phyloP scores from a whole-genome alignment of 2,888 invertebrate species.

The Platycnemis pennipes region DNA sequence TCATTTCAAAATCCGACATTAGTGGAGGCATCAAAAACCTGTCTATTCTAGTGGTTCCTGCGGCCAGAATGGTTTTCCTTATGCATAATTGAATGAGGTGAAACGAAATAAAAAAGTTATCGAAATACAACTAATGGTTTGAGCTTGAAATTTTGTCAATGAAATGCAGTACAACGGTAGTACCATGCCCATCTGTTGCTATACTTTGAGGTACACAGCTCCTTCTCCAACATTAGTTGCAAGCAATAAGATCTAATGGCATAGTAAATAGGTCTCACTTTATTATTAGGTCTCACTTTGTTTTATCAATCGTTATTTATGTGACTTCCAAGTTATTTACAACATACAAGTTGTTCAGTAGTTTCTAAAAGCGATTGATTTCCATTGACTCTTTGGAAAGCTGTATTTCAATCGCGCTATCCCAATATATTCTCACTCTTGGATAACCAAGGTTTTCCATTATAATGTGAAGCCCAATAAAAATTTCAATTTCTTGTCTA shows the following conservation, averaged over 20 bases:
- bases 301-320: not conserved
- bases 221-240: too few species aligned
- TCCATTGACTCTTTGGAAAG: slow-evolving; percentile 69
- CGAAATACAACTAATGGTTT: too few species aligned
- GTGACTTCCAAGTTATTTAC: slow-evolving; percentile 69
- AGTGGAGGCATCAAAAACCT: slow-evolving; percentile 70
- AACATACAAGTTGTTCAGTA: slow-evolving; percentile 71
- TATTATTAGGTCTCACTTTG: too few species aligned
- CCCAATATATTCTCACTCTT: slow-evolving; percentile 70
- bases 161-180: too few species aligned
- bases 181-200: too few species aligned
- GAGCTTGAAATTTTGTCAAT: too few species aligned
- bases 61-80: not conserved
- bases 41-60: slow-evolving; percentile 62
- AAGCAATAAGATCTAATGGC: slow-evolving; percentile 10
- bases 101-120: too few species aligned
- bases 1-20: slow-evolving; percentile 70
- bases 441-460: not conserved
- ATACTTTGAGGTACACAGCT: too few species aligned
- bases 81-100: not conserved
- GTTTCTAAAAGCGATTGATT: slow-evolving; percentile 71
- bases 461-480: not conserved
- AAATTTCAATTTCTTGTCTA: not conserved
- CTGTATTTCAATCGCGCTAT: slow-evolving; percentile 43
- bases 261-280: not conserved